A percentile compares a stretch with the other conserved stretches of the same genome.
Conservation (phyloP, 2,888 invertebrate species). For the Cheilosia variabilis region DNA sequence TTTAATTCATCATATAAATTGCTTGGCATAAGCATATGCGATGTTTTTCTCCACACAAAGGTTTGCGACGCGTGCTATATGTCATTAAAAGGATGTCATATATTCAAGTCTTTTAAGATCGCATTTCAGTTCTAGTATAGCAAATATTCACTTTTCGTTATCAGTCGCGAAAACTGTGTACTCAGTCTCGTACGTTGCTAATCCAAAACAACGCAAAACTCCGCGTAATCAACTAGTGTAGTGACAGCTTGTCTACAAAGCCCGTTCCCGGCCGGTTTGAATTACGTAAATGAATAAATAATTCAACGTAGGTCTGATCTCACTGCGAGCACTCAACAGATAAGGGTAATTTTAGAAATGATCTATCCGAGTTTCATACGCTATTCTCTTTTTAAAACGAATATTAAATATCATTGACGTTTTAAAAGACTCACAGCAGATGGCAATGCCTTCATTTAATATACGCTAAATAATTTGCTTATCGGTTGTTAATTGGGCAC, state of each 20-base stretch:
- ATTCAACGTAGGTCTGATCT: conserved; percentile 35
- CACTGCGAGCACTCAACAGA: conserved; percentile 17
- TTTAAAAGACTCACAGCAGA: not conserved
- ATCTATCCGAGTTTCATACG: conserved; percentile 27
- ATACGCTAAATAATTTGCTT: conserved; percentile 29
- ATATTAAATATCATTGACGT: not conserved
- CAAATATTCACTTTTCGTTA: too few relatives aligned
- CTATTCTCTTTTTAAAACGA: not conserved
- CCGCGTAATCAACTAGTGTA: not conserved
- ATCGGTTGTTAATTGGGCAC: conserved; percentile 37
- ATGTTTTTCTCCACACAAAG: too few relatives aligned
- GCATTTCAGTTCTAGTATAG: too few relatives aligned
- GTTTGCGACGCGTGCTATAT: too few relatives aligned
- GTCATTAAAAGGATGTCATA: too few relatives aligned
- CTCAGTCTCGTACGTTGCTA: too few relatives aligned
- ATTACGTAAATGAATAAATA: conserved; percentile 46
- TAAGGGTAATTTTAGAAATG: conserved; percentile 49
- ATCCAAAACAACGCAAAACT: too few relatives aligned
- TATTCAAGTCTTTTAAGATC: too few relatives aligned
- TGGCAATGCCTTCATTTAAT: not conserved
- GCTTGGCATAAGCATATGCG: too few relatives aligned
- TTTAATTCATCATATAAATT: too few relatives aligned
- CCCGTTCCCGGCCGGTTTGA: not conserved
- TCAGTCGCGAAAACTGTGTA: too few relatives aligned
- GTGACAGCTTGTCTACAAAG: conserved; percentile 52